Evolutionary conservation across 2,888 invertebrate genomes (phyloP).

Genomic region (Globia sparganii): DNA sequence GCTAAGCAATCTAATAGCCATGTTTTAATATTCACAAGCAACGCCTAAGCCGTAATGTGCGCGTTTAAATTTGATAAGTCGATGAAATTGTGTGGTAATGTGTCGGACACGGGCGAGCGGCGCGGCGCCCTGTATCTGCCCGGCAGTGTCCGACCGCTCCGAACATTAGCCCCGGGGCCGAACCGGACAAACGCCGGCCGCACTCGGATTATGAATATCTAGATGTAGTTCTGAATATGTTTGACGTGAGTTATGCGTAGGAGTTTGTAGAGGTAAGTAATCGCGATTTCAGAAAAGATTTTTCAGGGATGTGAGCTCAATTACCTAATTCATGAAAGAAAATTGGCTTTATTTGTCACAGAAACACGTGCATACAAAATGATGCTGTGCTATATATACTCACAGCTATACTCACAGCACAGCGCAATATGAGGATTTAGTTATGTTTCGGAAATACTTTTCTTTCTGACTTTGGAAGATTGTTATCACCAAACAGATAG

Average conservation of each 20-base stretch:
- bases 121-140: constrained; percentile 74
- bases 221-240: constrained; percentile 50
- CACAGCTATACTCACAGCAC: too few species aligned
- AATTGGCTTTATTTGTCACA: too few species aligned
- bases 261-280: constrained; percentile 14
- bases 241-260: constrained; percentile 52
- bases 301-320: background rate
- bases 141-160: constrained; percentile 68
- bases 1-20: constrained; percentile 56
- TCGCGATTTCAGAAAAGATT: constrained; percentile 4
- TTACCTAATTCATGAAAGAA: too few species aligned
- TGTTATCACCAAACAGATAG: too few species aligned
- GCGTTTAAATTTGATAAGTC: constrained; percentile 82
- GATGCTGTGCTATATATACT: too few species aligned
- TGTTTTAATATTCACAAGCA: constrained; percentile 62
- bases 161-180: constrained; percentile 71
- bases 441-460: background rate
- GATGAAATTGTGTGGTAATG: constrained; percentile 86
- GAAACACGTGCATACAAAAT: too few species aligned
- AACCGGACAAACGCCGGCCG: constrained; percentile 44
- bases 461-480: background rate
- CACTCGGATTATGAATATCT: constrained; percentile 57
- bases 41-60: constrained; percentile 63
- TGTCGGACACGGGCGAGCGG: constrained; percentile 79
- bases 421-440: background rate